These are phyloP conservation scores for Tenodera sinensis DNA, from an alignment of 2,888 invertebrate species.

Conservation along the genomic window DNA sequence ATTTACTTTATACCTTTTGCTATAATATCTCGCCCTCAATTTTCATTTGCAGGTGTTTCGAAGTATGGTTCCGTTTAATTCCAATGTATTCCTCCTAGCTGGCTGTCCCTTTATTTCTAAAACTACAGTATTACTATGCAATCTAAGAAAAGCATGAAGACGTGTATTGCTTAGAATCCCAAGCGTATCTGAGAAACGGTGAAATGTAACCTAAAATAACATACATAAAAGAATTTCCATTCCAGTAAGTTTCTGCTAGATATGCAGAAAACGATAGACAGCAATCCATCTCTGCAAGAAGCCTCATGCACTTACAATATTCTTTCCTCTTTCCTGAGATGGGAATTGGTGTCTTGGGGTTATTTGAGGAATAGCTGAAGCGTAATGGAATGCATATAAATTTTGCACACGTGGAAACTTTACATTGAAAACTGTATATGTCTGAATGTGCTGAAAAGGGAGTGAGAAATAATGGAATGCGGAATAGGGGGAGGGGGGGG, in stretches of 20 bases:
- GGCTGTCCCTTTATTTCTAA: no score
- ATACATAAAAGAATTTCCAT: background rate
- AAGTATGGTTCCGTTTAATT: no score
- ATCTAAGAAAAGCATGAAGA: no score
- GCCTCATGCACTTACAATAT: background rate
- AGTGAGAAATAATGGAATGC: background rate
- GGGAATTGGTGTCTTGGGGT: background rate
- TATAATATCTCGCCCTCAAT: no score
- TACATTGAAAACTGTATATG: background rate
- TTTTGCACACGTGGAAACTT: background rate
- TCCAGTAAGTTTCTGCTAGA: background rate
- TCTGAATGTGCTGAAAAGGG: background rate
- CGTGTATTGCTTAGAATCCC: background rate
- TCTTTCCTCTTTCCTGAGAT: background rate
- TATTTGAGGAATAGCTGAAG: background rate
- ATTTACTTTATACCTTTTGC: no score
- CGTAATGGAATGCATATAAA: background rate
- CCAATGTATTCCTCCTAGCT: no score
- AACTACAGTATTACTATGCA: no score
- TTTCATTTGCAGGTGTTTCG: no score
- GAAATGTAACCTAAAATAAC: background rate
- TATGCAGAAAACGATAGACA: background rate
- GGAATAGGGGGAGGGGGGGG: background rate
- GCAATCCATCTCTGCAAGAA: background rate
- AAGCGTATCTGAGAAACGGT: background rate